Evolutionary conservation across 2,888 invertebrate genomes (phyloP), one percentile per base, ranked within the genome.

Genomic region (Brachyopa scutellaris): DNA sequence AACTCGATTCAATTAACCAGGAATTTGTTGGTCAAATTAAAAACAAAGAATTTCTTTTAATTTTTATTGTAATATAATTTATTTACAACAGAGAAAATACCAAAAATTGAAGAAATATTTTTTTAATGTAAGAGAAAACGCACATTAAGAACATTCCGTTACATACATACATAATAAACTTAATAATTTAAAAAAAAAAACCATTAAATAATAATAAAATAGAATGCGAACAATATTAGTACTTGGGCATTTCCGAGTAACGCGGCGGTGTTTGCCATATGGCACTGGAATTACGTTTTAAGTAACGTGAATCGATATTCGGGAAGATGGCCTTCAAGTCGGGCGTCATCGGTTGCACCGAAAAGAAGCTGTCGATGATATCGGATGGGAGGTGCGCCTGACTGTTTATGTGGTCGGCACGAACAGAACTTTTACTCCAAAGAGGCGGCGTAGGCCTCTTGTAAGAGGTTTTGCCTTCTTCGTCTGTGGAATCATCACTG

Each of bases 261-360:
- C 93, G 90, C 1, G 95, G 95, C 47, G 95, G 94, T 7, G 94
- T 94, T 84, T 93, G 92, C 95, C 95, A 95, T 62, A 94, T 92
- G 40, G 94, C 95, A 86, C 95, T 95, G 0, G 95, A 95, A 36
- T 94, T 95, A 40, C 95, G 92, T 88, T 94, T 93, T 86, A 95
- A 91, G 38, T 92, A 91, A 49, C 91, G 91, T 53, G 93, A 92
- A 88, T 94, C 94, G 84, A 95, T 94, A 78, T 91, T 90, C 33
- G 94, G 93, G 91, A 95, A 95, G 51, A 95, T 92, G 79, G 92
- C 92, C 67, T 92, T 90, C 77, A 95, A 91, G 91, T 95, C 94
- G 0, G 94, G 94, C 1, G 93, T 92, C 88, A 92, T 92, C 66
- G 92, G 92, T 78, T 92, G 91, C 79, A 93, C 92, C 1, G 91